Evolutionary conservation across 2,888 invertebrate genomes (phyloP).

Genomic region (Willowsia nigromaculata): DNA sequence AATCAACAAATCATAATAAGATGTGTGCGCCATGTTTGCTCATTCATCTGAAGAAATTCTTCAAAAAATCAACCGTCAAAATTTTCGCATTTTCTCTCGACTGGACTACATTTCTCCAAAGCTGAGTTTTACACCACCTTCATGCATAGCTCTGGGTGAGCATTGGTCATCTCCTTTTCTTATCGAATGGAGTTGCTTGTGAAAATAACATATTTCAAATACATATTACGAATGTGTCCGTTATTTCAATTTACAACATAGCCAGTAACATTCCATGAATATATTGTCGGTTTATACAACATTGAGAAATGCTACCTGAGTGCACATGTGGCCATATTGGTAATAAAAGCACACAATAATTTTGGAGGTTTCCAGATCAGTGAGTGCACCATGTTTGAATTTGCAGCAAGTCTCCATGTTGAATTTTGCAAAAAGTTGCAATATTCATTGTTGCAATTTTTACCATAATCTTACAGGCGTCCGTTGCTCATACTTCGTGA

Average conservation of each 20-base stretch:
- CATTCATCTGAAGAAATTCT: too few species aligned
- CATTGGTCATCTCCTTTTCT: too few species aligned
- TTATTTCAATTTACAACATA: not conserved
- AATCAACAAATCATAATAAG: too few species aligned
- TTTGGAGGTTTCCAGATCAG: not conserved
- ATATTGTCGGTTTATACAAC: not conserved
- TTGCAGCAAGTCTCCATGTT: slow-evolving; percentile 54
- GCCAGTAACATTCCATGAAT: not conserved
- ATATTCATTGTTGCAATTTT: slow-evolving; percentile 63
- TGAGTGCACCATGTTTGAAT: slow-evolving; percentile 60
- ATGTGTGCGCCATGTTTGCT: too few species aligned
- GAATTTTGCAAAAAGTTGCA: slow-evolving; percentile 62
- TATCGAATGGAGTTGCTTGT: too few species aligned
- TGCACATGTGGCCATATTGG: not conserved
- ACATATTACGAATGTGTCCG: too few species aligned
- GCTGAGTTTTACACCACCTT: too few species aligned
- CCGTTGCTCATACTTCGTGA: not conserved
- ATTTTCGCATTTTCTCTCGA: too few species aligned
- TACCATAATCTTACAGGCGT: not conserved
- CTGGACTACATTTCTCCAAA: too few species aligned
- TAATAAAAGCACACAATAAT: not conserved
- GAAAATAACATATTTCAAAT: too few species aligned
- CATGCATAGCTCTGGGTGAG: too few species aligned
- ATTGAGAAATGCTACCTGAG: not conserved
- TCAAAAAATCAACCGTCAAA: too few species aligned